Evolutionary conservation across 1,140 invertebrate species (phyloP).

Genomic region (Zaprionus davidi): DNA sequence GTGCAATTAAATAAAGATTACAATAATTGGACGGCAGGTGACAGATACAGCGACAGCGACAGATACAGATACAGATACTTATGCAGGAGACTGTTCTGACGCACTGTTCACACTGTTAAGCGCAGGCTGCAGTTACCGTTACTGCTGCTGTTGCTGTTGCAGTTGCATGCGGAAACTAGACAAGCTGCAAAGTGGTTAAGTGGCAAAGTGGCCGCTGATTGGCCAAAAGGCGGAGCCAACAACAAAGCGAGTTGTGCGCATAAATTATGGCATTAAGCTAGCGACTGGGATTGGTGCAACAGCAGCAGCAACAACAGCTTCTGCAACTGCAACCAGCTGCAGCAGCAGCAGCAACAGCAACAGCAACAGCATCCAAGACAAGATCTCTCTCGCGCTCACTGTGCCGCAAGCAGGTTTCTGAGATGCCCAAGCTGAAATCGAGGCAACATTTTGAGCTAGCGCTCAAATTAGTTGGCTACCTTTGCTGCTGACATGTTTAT

Average conservation of each 20-base stretch:
- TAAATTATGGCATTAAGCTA: constrained; percentile 81
- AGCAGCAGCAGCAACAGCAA: not conserved
- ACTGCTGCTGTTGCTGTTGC: constrained; percentile 1
- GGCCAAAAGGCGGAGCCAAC: constrained; percentile 77
- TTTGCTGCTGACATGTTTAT: constrained; percentile 75
- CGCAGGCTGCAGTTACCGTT: not conserved
- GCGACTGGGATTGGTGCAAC: constrained; percentile 76
- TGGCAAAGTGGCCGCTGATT: constrained; percentile 58
- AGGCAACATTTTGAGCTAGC: constrained; percentile 38
- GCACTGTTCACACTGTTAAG: constrained; percentile 35
- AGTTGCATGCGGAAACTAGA: constrained; percentile 15
- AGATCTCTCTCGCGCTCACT: constrained; percentile 36
- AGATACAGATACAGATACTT: not conserved
- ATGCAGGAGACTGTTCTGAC: not conserved
- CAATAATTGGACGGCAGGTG: constrained; percentile 3
- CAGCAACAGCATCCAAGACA: constrained; percentile 41
- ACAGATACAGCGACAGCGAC: not conserved
- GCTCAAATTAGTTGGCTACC: constrained; percentile 68
- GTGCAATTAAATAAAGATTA: constrained; percentile 4
- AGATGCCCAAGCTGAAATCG: not conserved
- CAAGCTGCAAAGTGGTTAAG: constrained; percentile 31
- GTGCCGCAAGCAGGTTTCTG: constrained; percentile 43
- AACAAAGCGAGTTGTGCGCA: constrained; percentile 72
- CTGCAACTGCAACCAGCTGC: constrained; percentile 18
- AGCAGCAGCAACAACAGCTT: constrained; percentile 25